These are phyloP conservation scores for Actinostola sp. DNA, from an alignment of 92 coral and sea anemone species.

Conservation along the genomic window DNA sequence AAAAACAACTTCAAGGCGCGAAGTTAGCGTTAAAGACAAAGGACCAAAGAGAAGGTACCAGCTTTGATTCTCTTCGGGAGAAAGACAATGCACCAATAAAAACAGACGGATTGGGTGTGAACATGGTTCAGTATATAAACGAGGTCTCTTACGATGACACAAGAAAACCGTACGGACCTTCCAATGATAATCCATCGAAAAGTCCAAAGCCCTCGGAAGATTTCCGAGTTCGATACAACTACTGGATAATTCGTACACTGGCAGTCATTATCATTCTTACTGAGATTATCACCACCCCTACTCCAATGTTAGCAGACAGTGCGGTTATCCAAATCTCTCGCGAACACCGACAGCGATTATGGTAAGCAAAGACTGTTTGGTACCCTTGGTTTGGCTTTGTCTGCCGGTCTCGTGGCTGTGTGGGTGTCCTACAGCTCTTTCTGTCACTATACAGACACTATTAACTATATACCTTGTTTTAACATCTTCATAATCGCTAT, in stretches of 20 bases:
- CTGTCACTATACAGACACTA: slow-evolving; percentile 79
- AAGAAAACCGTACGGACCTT: no score
- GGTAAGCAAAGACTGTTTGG: slow-evolving; percentile 85
- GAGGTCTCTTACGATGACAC: no score
- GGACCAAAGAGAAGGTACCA: no score
- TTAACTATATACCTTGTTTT: slow-evolving; percentile 78
- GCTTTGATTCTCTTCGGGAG: no score
- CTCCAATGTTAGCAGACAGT: slow-evolving; percentile 88
- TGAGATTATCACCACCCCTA: slow-evolving; percentile 84
- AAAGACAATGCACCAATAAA: no score
- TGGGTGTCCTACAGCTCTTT: slow-evolving; percentile 59
- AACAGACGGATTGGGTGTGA: no score
- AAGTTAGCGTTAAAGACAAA: no score
- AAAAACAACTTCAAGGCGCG: no score
- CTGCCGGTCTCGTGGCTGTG: slow-evolving; percentile 72
- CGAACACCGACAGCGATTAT: slow-evolving; percentile 74
- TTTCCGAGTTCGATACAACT: slow-evolving; percentile 71
- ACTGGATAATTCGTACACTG: slow-evolving; percentile 76
- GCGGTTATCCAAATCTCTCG: slow-evolving; percentile 74
- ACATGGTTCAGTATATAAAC: no score
- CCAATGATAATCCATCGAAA: no score
- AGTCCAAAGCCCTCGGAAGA: slow-evolving; percentile 71
- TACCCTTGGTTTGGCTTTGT: slow-evolving; percentile 70
- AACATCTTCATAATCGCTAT: slow-evolving; percentile 78
- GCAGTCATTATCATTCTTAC: slow-evolving; percentile 74